These are phyloP conservation scores for Thereva nobilitata DNA, from an alignment of 2,888 invertebrate species.

Conservation along the genomic window DNA sequence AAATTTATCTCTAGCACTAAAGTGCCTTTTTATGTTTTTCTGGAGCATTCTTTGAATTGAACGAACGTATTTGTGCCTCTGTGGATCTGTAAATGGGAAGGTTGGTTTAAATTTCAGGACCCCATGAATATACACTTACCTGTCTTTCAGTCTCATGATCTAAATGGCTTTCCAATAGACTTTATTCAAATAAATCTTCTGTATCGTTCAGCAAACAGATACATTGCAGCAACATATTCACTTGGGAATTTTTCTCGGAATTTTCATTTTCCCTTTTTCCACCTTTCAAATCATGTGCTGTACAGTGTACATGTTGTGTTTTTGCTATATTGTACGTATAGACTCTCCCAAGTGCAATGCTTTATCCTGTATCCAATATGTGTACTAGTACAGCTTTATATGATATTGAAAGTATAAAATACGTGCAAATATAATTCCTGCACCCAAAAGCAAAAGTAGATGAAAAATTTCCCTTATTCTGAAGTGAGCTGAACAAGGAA, in stretches of 20 bases:
- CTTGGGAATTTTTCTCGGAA: conserved; percentile 9
- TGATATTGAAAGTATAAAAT: too few relatives aligned
- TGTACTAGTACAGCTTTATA: too few relatives aligned
- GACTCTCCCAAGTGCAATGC: conserved; percentile 21
- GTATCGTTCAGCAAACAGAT: conserved; percentile 33
- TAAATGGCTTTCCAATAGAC: conserved; percentile 32
- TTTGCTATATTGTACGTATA: not conserved
- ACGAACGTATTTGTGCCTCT: conserved; percentile 20
- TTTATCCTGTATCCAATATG: conserved; percentile 3
- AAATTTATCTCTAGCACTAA: conserved; percentile 34
- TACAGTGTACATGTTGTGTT: not conserved
- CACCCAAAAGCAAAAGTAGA: too few relatives aligned
- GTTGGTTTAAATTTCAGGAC: conserved; percentile 13
- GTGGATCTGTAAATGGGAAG: conserved; percentile 5
- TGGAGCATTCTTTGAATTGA: conserved; percentile 12
- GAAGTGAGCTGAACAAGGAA: too few relatives aligned
- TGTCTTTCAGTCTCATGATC: conserved; percentile 10
- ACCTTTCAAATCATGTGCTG: conserved; percentile 2
- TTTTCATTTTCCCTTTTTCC: conserved; percentile 15
- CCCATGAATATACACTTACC: not conserved
- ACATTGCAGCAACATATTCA: conserved; percentile 30
- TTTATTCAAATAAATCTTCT: conserved; percentile 31
- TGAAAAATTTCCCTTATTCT: too few relatives aligned
- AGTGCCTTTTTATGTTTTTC: conserved; percentile 34
- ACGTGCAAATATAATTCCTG: too few relatives aligned